Conservation (phyloP, 2,113 vertebrate species). For the Daubentonia madagascariensis region DNA sequence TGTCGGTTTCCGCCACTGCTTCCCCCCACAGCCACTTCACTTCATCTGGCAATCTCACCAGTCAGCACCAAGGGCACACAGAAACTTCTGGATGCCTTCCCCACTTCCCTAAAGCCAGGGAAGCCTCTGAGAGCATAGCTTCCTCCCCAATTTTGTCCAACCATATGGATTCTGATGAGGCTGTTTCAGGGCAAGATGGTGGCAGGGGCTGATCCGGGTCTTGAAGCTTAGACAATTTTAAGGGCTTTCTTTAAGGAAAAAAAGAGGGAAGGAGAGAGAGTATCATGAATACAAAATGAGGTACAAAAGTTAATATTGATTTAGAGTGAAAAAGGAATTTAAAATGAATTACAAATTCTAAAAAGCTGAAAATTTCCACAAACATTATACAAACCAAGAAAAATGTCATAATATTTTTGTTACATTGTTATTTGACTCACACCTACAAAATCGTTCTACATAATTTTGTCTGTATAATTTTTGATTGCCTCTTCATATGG, state of each 20-base stretch:
- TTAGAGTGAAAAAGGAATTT: neutral
- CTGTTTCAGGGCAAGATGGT: neutral
- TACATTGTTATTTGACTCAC: neutral
- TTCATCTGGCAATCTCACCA: neutral
- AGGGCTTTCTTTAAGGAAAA: neutral
- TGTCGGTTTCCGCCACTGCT: neutral
- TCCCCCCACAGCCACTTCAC: fast-evolving
- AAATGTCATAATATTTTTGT: neutral
- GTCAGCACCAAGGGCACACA: neutral
- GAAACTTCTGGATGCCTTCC: neutral
- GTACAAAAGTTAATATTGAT: neutral
- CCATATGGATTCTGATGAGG: neutral
- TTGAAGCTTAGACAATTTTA: neutral
- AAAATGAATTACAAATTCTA: neutral
- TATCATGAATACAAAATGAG: neutral
- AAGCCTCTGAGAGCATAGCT: fast-evolving
- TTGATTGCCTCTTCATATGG: neutral
- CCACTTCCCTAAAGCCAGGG: neutral
- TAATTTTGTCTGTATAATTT: neutral
- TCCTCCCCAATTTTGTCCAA: neutral
- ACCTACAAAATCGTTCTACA: neutral
- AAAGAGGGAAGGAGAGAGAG: fast-evolving
- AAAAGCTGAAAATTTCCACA: neutral
- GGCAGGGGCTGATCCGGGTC: neutral
- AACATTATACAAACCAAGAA: neutral